Percentiles rank a stretch among this genome's conserved stretches.
Evolutionary conservation across 2,113 vertebrate species (phyloP).

Genomic region (Acanthisitta chloris): DNA sequence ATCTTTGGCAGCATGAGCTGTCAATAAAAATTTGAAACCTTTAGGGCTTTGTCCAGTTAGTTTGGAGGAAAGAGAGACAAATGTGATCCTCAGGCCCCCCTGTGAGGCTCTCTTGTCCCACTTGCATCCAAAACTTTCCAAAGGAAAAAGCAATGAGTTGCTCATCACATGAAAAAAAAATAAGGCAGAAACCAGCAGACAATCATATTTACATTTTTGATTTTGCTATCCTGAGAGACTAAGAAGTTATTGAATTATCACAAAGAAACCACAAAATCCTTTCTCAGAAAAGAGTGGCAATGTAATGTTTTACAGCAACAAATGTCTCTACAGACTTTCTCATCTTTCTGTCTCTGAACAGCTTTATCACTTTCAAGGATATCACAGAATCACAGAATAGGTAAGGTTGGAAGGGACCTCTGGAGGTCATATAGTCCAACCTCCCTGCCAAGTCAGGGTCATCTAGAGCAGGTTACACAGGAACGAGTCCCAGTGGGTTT

Average conservation of each 20-base stretch:
- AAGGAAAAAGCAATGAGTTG: not conserved
- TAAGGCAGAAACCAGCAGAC: not conserved
- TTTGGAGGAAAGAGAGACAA: not conserved
- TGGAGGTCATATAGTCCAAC: not conserved
- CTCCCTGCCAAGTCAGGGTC: not conserved
- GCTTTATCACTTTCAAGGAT: not conserved
- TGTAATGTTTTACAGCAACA: not conserved
- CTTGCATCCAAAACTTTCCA: not conserved
- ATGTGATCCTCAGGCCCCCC: not conserved
- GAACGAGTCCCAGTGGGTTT: not conserved
- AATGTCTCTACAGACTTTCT: not conserved
- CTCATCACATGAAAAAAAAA: not conserved
- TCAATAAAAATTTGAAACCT: not conserved
- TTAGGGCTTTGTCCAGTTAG: not conserved
- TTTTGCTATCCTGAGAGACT: not conserved
- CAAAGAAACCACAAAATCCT: not conserved
- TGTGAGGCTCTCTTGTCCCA: not conserved
- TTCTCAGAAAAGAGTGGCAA: not conserved
- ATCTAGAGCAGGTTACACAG: not conserved
- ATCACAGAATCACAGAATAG: not conserved
- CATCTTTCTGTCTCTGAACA: not conserved
- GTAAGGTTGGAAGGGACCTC: not conserved
- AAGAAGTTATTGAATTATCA: not conserved
- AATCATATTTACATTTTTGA: not conserved
- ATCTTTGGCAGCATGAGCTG: not conserved